phyloP scores from a whole-genome alignment of 2,888 invertebrate species.

The Plutella xylostella region DNA sequence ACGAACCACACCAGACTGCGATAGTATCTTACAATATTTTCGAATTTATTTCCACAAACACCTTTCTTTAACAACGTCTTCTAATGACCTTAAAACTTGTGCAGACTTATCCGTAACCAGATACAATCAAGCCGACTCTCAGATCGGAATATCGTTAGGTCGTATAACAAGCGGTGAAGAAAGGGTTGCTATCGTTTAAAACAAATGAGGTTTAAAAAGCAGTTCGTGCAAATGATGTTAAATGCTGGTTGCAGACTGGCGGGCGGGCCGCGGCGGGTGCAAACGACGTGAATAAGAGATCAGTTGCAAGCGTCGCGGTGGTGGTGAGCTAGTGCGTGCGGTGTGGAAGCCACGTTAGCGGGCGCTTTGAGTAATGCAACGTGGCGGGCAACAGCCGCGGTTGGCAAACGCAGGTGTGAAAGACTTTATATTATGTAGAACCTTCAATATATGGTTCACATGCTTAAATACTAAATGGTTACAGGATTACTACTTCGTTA shows the following conservation, averaged over 20 bases:
- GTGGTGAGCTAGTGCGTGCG: conserved; percentile 14
- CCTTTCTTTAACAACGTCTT: too few relatives aligned
- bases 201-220: conserved; percentile 60
- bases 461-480: too few relatives aligned
- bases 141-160: conserved; percentile 37
- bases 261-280: conserved; percentile 20
- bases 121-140: conserved; percentile 13
- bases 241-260: conserved; percentile 44
- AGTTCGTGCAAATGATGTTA: conserved; percentile 58
- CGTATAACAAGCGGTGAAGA: conserved; percentile 51
- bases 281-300: conserved; percentile 27
- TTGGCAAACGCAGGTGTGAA: conserved; percentile 7
- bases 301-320: conserved; percentile 21
- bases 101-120: conserved; percentile 3
- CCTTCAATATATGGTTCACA: too few relatives aligned
- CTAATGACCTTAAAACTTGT: too few relatives aligned
- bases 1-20: too few relatives aligned
- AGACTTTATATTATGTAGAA: too few relatives aligned
- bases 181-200: conserved; percentile 55
- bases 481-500: too few relatives aligned
- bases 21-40: too few relatives aligned
- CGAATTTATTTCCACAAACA: too few relatives aligned
- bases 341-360: conserved; percentile 26
- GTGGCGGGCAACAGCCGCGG: conserved; percentile 15
- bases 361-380: too few relatives aligned